These are phyloP conservation scores for Brachionus sp. DNA, from an alignment of 1,140 invertebrate species.

Conservation along the genomic window DNA sequence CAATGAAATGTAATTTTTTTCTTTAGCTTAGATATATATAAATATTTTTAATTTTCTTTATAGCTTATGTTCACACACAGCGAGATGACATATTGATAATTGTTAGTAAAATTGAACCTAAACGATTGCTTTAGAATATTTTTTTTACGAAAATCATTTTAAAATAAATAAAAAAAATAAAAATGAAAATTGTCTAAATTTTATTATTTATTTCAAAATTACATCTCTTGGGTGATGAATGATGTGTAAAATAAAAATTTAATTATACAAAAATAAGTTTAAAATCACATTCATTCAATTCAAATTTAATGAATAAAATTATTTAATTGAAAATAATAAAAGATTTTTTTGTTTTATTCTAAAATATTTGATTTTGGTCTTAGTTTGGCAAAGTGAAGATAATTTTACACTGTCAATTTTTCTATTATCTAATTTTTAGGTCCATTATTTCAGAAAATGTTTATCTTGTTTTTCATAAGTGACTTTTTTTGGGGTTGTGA, in stretches of 20 bases:
- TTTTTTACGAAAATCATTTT: background rate
- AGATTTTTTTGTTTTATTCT: background rate
- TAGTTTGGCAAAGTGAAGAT: background rate
- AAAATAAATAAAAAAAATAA: background rate
- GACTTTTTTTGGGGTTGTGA: no score
- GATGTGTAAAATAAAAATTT: background rate
- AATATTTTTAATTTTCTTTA: background rate
- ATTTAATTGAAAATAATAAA: background rate
- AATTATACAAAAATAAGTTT: background rate
- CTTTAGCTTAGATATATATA: background rate
- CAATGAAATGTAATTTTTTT: constrained; percentile 35
- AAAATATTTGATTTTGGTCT: background rate
- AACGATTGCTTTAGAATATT: background rate
- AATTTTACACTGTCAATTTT: background rate
- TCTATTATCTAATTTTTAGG: background rate
- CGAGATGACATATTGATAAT: constrained; percentile 42
- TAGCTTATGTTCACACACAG: constrained; percentile 40
- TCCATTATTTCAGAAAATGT: background rate
- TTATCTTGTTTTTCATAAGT: background rate
- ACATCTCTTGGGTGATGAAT: background rate
- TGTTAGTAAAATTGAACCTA: constrained; percentile 27
- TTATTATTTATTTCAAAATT: background rate
- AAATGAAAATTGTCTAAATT: background rate
- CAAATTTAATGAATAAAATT: background rate
- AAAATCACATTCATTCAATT: background rate